phyloP scores from a whole-genome alignment of 2,113 vertebrate species.

The Neotoma lepida region DNA sequence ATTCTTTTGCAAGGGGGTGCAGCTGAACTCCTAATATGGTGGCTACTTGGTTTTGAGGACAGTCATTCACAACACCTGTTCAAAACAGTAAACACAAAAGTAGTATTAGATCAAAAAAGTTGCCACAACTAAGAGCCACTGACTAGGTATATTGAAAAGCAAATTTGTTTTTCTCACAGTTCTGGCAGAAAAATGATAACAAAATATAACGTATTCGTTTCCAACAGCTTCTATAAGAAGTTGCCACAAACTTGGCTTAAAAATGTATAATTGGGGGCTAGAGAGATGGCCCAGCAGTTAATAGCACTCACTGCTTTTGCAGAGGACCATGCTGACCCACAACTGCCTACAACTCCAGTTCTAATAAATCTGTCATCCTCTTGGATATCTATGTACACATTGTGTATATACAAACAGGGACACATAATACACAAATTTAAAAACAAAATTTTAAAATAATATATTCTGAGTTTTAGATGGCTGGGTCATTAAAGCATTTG shows the following conservation, averaged over 20 bases:
- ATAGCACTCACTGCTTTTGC: not conserved
- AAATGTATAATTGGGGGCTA: not conserved
- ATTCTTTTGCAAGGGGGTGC: not conserved
- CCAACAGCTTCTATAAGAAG: not conserved
- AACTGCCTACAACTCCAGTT: not conserved
- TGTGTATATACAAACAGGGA: not conserved
- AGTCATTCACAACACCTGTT: not conserved
- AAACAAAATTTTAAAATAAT: not conserved
- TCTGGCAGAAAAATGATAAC: not conserved
- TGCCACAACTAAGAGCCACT: not conserved
- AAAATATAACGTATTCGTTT: not conserved
- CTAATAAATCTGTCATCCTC: not conserved
- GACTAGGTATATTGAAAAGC: not conserved
- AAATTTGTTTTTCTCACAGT: slow-evolving; percentile 1
- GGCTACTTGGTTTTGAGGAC: not conserved
- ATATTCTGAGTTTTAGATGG: not conserved
- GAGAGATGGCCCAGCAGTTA: too few relatives aligned
- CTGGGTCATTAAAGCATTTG: not conserved
- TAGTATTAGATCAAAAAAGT: not conserved
- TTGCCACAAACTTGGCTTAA: not conserved
- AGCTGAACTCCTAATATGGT: not conserved
- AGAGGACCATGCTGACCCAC: not conserved
- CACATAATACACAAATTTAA: too few relatives aligned
- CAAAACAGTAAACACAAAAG: not conserved
- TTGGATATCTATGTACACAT: not conserved